Evolutionary conservation across 2,797 vertebrate species (phyloP), one percentile per base, ranked within the genome.

Genomic region (Adrianichthys oophorus): DNA sequence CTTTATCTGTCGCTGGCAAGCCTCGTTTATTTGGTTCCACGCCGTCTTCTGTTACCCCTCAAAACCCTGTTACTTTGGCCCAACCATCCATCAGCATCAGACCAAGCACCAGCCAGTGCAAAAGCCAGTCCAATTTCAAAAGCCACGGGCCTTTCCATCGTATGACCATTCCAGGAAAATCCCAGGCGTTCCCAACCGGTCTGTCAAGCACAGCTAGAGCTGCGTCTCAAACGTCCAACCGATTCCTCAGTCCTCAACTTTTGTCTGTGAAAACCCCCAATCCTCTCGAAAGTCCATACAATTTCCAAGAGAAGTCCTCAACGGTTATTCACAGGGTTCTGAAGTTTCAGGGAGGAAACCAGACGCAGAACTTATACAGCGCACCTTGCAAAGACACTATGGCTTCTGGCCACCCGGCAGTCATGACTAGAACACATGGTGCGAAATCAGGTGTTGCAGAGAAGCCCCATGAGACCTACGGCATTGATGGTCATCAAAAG

Each of bases 321-420:
- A 61, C 80, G 8, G 85, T 90, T 49, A 92, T 92, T 16, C 90
- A 91, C 70, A 88, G 85, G 74, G 73, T 90, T 15, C 72, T 89
- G 0, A 93, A 92, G 79, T 84, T 61, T 54, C 90, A 92, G 57
- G 88, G 87, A 3, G 87, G 89, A 0, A 85, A 81, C 63, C 87
- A 75, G 21, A 81, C 45, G 59, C 89, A 84, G 60, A 87, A 87
- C 75, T 62, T 90, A 68, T 88, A 89, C 16, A 87, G 87, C 7
- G 86, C 83, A 32, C 86, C 88, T 8, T 87, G 82, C 55, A 90
- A 84, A 71, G 82, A 85, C 41, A 26, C 65, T 19, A 5, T 61
- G 43, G 61, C 75, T 70, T 68, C 81, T 37, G 83, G 79, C 56
- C 76, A 78, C 62, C 53, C 74, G 0, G 67, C 26, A 8, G 16